Evolutionary conservation across 2,113 vertebrate species (phyloP).

Genomic region (Tympanuchus pallidicinctus): DNA sequence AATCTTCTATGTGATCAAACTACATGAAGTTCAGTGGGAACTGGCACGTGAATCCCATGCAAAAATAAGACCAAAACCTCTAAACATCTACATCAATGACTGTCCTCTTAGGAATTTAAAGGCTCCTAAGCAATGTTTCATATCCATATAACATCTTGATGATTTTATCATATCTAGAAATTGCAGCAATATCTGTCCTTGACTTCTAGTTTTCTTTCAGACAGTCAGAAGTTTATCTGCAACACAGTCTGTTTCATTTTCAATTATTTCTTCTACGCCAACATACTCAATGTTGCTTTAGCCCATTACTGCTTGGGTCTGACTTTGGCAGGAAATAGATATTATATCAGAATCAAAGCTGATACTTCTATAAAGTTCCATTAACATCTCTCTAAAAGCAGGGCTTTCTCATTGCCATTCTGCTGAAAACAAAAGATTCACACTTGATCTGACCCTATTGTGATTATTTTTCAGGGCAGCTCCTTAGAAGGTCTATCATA

Average conservation of each 20-base stretch:
- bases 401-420: neutral
- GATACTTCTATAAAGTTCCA: slow-evolving; percentile 9
- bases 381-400: slow-evolving; percentile 30
- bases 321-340: neutral
- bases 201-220: neutral
- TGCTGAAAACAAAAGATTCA: neutral
- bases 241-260: neutral
- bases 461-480: neutral
- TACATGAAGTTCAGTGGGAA: neutral
- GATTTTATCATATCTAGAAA: neutral
- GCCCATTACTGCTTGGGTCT: neutral
- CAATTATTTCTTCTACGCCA: neutral
- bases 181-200: neutral
- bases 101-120: neutral
- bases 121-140: neutral
- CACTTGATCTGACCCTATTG: neutral
- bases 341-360: neutral
- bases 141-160: neutral
- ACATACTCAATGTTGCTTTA: neutral
- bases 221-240: neutral
- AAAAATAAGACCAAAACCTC: neutral
- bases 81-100: neutral
- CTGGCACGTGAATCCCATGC: neutral
- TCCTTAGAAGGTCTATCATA: neutral
- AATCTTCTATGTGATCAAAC: neutral